Evolutionary conservation across 2,888 invertebrate genomes (phyloP), one percentile per base, ranked within the genome.

Genomic region (Cryptocheilus praepositus): DNA sequence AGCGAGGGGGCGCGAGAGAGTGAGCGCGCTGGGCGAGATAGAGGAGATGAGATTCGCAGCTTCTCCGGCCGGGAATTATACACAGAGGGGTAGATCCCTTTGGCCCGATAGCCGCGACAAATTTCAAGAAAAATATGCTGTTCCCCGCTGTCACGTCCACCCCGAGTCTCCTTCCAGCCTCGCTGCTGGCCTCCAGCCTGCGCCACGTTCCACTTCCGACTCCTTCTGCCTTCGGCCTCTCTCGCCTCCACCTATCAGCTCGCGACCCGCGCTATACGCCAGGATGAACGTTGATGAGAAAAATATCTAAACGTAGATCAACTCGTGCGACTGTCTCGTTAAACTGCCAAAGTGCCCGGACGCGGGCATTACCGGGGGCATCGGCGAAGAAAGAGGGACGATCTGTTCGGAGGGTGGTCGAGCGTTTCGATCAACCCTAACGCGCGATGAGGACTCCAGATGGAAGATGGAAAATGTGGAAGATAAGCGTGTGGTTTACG

Each of bases 11-110:
- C 49, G 52, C 51, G 53, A 52, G 58, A 61, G 52, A 59, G 16
- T 16, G 51, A 15, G 36, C 53, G 62, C 54, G 64, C 70, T 70
- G 55, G 67, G 62, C 61, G 67, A 72, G 77, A 79, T 82, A 76
- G 78, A 80, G 73, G 77, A 74, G 71, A 76, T 71, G 77, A 84
- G 86, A 84, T 85, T 80, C 92, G 91, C 88, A 92, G 91, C 74
- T 92, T 89, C 86, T 92, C 81, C 76, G 67, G 76, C 73, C 70
- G 75, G 80, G 82, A 86, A 85, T 86, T 85, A 86, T 83, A 81
- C 74, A 80, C 16, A 78, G 83, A 83, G 88, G 36, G 88, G 87
- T 86, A 88, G 87, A 88, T 88, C 85, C 83, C 84, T 74, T 74
- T 68, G 74, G 79, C 46, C 71, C 79, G 86, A 88, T 88, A 87